phyloP scores from a whole-genome alignment of 2,113 vertebrate genomes.

The Microtus montanus region DNA sequence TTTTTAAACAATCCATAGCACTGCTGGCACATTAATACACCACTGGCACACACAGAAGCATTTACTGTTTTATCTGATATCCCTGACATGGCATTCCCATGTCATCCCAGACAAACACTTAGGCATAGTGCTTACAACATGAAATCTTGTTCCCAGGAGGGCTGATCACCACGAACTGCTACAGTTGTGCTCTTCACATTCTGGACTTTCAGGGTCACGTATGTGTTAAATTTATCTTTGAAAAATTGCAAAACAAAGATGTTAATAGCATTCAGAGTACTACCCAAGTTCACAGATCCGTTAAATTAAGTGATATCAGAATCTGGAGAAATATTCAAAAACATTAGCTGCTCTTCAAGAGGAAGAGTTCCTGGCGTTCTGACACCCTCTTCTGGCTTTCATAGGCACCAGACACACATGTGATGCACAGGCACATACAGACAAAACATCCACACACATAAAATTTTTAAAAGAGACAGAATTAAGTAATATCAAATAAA shows the following conservation, averaged over 20 bases:
- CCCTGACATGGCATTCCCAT: background rate
- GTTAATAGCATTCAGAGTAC: slow-evolving; percentile 30
- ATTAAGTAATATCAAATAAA: slow-evolving; percentile 3
- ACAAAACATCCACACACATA: background rate
- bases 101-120: background rate
- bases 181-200: slow-evolving; percentile 98
- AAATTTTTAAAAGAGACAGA: background rate
- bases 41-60: background rate
- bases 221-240: slow-evolving; percentile 96
- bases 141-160: slow-evolving; percentile 98
- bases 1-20: slow-evolving; percentile 17
- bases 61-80: background rate
- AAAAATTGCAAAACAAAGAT: slow-evolving; percentile 71
- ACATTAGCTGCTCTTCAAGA: background rate
- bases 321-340: background rate
- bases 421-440: background rate
- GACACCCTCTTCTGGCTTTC: background rate
- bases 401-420: background rate
- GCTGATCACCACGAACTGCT: slow-evolving; percentile 93
- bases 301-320: background rate
- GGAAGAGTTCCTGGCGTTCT: background rate
- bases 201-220: slow-evolving; percentile 97
- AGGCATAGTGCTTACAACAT: slow-evolving; percentile 94
- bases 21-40: background rate
- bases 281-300: slow-evolving; percentile 28